Evolutionary conservation across 2,113 vertebrate species (phyloP).

Genomic region (Megaceryle maxima): DNA sequence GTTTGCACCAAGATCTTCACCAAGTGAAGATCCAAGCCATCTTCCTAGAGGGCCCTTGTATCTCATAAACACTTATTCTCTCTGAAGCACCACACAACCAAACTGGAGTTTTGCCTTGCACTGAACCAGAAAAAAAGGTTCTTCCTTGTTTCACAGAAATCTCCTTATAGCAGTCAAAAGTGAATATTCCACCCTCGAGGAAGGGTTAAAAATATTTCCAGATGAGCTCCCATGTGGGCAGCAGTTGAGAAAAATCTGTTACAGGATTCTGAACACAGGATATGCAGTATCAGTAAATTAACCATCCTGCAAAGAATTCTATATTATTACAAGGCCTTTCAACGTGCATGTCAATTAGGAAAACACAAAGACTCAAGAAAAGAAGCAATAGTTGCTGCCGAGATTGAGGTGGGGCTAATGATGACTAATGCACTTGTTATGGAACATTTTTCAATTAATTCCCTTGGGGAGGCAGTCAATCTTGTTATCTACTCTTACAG

Average conservation of each 20-base stretch:
- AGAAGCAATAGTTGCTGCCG: not conserved
- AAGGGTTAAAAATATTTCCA: conserved; percentile 4
- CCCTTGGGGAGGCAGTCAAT: not conserved
- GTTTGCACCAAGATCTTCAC: too few relatives aligned
- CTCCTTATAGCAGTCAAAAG: not conserved
- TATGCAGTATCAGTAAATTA: not conserved
- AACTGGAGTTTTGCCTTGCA: not conserved
- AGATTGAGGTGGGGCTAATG: not conserved
- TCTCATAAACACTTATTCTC: not conserved
- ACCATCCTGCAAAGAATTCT: not conserved
- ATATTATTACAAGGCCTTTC: not conserved
- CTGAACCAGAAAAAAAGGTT: not conserved
- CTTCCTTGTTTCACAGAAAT: not conserved
- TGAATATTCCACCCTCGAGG: not conserved
- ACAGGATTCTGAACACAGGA: not conserved
- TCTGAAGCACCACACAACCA: not conserved
- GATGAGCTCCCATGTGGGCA: not conserved
- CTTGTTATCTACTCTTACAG: conserved; percentile 42
- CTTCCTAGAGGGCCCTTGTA: not conserved
- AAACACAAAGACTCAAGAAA: not conserved
- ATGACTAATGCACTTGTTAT: conserved; percentile 49
- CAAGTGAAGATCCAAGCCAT: not conserved
- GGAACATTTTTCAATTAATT: conserved; percentile 33
- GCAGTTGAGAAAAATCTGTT: not conserved
- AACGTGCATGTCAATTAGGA: not conserved